Evolutionary conservation across 2,888 invertebrate species (phyloP), one percentile per base, ranked within the genome.

Genomic region (Coleophora flavipennella): DNA sequence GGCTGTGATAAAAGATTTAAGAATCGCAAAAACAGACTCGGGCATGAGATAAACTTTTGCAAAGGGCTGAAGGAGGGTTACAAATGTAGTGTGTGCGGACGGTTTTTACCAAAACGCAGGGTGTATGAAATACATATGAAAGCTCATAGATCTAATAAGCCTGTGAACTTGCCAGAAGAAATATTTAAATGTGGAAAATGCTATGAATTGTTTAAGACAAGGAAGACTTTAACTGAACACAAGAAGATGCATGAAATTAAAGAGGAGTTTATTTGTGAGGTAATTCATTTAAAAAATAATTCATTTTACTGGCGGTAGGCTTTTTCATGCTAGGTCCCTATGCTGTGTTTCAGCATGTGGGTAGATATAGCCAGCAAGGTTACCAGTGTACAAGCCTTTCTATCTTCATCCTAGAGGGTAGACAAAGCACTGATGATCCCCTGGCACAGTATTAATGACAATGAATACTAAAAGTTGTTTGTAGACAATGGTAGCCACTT

Each of bases 181-280:
- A 50, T 75, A 35, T 79, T 78, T 45, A 67, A 68, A 31, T 84
- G 83, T 52, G 50, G 51, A 3, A 71, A 69, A 45, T 83, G 83
- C 46, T 41, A 47, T 6, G 51, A 62, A 41, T 25, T 50, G 1
- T 83, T 73, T 50, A 63, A 66, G 10, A 74, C 62, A 10, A 68
- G 63, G 29, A 60, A 67, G 2, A 41, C 49, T 13, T 53, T 80
- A 13, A 63, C 48, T 13, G 52, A 59, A 10, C 83, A 83, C 42
- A 55, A 55, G 31, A 41, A 37, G 1, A 54, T 57, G 34, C 75
- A 76, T 53, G 52, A 50, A 1, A 50, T 40, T 8, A 67, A 66
- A 33, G 75, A 71, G 40, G 64, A 67, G 38, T 81, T 59, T 65
- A 58, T 84, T 39, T 84, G 84, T 57, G 84, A 84, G 64, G 84